Evolutionary conservation across 2,113 vertebrate genomes (phyloP), one percentile per base, ranked within the genome.

Genomic region (Scomber japonicus): DNA sequence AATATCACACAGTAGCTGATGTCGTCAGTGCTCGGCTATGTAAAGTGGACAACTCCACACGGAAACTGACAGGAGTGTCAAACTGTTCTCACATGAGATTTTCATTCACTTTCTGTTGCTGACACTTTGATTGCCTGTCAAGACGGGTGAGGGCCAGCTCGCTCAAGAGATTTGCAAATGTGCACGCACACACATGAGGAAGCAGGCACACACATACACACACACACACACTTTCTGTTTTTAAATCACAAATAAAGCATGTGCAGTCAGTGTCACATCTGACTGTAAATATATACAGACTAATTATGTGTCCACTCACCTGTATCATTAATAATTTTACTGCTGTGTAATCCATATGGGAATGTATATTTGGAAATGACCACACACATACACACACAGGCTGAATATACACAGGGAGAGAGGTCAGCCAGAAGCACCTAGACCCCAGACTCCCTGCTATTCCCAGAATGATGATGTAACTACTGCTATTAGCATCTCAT

Each of bases 401-500:
- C 88, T 53, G 53, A 82, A 91, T 90, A 91, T 91, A 91, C 85
- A 87, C 83, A 80, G 68, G 67, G 54, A 70, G 75, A 78, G 86
- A 86, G 90, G 90, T 91, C 92, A 87, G 81, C 78, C 82, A 87
- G 76, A 85, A 82, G 82, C 85, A 88, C 83, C 87, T 84, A 91
- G 88, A 93, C 88, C 87, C 71, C 89, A 85, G 89, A 89, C 88
- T 90, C 89, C 86, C 83, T 80, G 88, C 92, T 92, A 93, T 94
- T 94, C 91, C 83, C 83, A 93, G 91, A 90, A 91, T 70, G 89
- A 87, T 93, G 93, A 94, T 84, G 88, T 93, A 90, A 93, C 85
- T 17, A 80, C 87, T 81, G 83, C 89, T 92, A 91, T 94, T 90
- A 91, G 84, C 83, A 73, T 89, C 85, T 92, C 88, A 74, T 74